These are phyloP conservation scores for Antedon mediterranea DNA, from an alignment of 53 echinoderm and acorn worm species.

Conservation along the genomic window DNA sequence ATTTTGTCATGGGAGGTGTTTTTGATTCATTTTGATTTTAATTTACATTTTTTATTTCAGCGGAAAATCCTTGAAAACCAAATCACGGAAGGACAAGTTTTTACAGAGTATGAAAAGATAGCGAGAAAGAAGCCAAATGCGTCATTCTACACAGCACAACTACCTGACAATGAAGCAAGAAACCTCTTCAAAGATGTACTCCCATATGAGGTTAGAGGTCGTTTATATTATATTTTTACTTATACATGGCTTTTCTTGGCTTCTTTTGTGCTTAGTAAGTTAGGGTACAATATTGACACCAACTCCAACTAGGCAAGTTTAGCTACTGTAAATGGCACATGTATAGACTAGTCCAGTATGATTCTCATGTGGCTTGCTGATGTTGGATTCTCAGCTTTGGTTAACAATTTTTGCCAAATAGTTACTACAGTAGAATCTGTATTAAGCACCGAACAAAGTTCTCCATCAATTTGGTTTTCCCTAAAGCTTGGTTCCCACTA, in stretches of 20 bases:
- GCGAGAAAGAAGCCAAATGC: slow-evolving; percentile 59
- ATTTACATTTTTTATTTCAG: slow-evolving; percentile 17
- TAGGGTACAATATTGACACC: neutral
- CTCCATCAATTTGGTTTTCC: no score
- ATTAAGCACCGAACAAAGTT: no score
- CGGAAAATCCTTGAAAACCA: slow-evolving; percentile 87
- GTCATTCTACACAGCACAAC: slow-evolving; percentile 56
- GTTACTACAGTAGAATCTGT: no score
- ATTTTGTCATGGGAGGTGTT: no score
- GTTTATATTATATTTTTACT: neutral
- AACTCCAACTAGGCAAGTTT: neutral
- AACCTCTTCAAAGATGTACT: slow-evolving; percentile 88
- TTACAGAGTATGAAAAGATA: slow-evolving; percentile 92
- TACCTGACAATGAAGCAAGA: slow-evolving; percentile 57
- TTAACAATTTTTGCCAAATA: no score
- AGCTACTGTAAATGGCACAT: no score
- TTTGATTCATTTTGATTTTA: no score
- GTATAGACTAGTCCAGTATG: no score
- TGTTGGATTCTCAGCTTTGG: no score
- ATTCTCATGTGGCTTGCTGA: no score
- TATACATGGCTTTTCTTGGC: neutral
- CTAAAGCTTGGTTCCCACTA: no score
- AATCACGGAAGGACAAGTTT: slow-evolving; percentile 70
- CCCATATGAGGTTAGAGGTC: slow-evolving; percentile 83
- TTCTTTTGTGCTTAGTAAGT: neutral